Conservation (phyloP, 2,113 vertebrate genomes). For the zebrafish (Danio rerio) region DNA sequence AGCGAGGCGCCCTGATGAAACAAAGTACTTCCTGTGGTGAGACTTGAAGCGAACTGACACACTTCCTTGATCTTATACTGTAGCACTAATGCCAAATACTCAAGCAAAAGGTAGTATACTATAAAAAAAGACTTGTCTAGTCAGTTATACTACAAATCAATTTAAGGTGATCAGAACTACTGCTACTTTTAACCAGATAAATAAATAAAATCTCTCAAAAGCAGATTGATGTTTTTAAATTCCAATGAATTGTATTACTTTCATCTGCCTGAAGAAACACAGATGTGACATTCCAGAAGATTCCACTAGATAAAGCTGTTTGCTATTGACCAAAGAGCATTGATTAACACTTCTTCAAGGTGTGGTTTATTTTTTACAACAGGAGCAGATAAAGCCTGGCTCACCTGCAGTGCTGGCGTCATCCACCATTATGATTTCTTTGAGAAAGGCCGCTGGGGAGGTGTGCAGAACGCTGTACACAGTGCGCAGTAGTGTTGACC, state of each 20-base stretch:
- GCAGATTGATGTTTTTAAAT: too few relatives aligned
- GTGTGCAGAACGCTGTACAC: slow-evolving; percentile 92
- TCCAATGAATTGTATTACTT: not conserved
- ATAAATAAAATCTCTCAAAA: not conserved
- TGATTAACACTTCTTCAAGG: not conserved
- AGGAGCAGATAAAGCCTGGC: not conserved
- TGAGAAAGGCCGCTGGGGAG: slow-evolving; percentile 84
- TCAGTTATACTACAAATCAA: not conserved
- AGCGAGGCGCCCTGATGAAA: not conserved
- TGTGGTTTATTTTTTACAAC: not conserved
- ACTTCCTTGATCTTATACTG: not conserved
- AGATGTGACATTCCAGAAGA: not conserved
- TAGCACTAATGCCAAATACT: not conserved
- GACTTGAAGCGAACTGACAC: not conserved
- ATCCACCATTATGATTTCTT: slow-evolving; percentile 91
- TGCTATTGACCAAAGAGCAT: not conserved
- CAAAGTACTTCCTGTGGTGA: slow-evolving; percentile 31
- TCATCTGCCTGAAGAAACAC: not conserved
- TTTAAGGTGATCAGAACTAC: not conserved
- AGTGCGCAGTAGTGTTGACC: slow-evolving; percentile 88
- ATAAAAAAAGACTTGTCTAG: not conserved
- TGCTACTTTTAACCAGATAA: not conserved
- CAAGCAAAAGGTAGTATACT: not conserved
- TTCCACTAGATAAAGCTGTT: not conserved
- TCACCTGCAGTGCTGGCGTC: slow-evolving; percentile 91